Percentiles rank a stretch among this genome's conserved stretches.
These are phyloP conservation scores for Muscicapa comitata DNA, from an alignment of 2,797 vertebrate species.

Conservation along the genomic window DNA sequence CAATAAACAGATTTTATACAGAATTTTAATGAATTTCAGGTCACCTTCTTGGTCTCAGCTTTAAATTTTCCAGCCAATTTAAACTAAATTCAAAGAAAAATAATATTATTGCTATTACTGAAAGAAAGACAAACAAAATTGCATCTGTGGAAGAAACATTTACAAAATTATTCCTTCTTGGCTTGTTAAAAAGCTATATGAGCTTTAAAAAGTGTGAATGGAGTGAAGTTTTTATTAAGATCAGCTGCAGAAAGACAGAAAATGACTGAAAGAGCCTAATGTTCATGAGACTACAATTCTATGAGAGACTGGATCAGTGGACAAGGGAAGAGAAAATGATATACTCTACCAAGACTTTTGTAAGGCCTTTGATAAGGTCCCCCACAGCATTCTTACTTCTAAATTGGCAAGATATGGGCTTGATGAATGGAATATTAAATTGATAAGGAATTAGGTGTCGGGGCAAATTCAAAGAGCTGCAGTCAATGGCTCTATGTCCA, in stretches of 20 bases:
- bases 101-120: neutral
- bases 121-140: neutral
- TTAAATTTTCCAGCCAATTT: constrained; percentile 8
- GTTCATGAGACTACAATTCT: neutral
- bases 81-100: neutral
- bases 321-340: neutral
- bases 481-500: neutral
- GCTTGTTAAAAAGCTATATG: neutral
- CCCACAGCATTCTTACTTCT: neutral
- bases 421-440: neutral
- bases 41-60: neutral
- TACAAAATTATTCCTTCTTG: neutral
- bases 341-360: neutral
- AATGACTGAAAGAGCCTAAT: neutral
- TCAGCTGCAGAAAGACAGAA: neutral
- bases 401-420: neutral
- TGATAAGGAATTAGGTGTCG: neutral
- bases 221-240: neutral
- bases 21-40: neutral
- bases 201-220: neutral
- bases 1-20: neutral
- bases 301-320: neutral
- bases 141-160: neutral
- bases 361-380: neutral
- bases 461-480: neutral